These are phyloP conservation scores for Hestina assimilis DNA, from an alignment of 1,140 invertebrate genomes.

Conservation along the genomic window DNA sequence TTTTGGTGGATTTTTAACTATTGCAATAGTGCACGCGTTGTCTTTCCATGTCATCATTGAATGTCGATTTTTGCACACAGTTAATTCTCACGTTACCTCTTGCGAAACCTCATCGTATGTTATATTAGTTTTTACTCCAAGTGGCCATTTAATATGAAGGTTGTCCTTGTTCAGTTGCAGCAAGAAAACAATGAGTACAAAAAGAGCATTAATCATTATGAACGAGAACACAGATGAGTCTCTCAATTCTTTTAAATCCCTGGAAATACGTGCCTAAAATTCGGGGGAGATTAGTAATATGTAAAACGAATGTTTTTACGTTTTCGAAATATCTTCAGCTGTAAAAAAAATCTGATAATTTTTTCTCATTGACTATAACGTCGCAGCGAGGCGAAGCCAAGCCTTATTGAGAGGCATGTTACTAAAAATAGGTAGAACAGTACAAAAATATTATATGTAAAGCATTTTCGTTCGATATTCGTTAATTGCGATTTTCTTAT, in stretches of 20 bases:
- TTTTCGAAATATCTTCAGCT: conserved; percentile 18
- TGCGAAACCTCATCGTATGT: conserved; percentile 91
- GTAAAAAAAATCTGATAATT: conserved; percentile 30
- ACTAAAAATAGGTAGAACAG: no score
- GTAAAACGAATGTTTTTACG: background rate
- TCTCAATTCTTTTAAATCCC: conserved; percentile 94
- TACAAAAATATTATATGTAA: no score
- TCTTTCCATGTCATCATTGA: conserved; percentile 68
- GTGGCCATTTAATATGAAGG: conserved; percentile 95
- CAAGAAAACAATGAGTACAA: conserved; percentile 98
- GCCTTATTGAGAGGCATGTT: no score
- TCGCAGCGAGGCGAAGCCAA: no score
- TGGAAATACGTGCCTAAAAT: conserved; percentile 92
- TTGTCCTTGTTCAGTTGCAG: conserved; percentile 97
- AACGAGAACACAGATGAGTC: conserved; percentile 97
- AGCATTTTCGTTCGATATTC: no score
- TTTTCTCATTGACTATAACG: no score
- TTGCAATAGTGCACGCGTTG: background rate
- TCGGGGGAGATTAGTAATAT: conserved; percentile 43
- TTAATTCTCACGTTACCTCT: conserved; percentile 86
- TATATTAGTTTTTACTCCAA: conserved; percentile 95
- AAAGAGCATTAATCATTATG: conserved; percentile 98
- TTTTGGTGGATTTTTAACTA: conserved; percentile 1
- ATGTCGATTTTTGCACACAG: conserved; percentile 56
- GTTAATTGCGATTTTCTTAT: no score